These are phyloP conservation scores for Oligia strigilis DNA, from an alignment of 2,888 invertebrate species.

Conservation along the genomic window DNA sequence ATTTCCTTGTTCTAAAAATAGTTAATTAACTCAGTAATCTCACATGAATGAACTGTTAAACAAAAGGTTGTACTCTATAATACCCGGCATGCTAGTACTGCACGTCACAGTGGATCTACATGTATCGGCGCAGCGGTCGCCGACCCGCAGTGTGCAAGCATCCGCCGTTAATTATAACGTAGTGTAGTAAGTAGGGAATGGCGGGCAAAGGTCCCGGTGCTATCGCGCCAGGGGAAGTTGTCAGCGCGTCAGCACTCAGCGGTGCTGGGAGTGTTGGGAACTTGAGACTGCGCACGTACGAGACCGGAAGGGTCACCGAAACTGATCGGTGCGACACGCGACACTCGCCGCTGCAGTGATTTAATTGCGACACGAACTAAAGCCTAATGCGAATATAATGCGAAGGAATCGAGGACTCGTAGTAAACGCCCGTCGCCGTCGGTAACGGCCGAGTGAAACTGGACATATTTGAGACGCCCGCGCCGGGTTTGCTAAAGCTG, in stretches of 20 bases:
- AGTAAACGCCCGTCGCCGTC: not conserved
- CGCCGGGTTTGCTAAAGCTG: slow-evolving; percentile 19
- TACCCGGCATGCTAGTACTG: not conserved
- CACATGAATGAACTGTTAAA: not conserved
- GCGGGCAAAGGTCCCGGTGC: slow-evolving; percentile 25
- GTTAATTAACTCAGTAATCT: not conserved
- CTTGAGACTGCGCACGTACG: not conserved
- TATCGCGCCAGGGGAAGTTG: slow-evolving; percentile 16
- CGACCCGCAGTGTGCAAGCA: slow-evolving; percentile 31
- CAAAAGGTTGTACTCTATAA: too few relatives aligned
- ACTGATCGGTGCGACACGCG: not conserved
- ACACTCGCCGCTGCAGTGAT: not conserved
- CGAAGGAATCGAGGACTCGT: not conserved
- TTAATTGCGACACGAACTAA: slow-evolving; percentile 6
- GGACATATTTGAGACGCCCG: not conserved
- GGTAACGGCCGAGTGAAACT: slow-evolving; percentile 9
- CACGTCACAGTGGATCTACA: not conserved
- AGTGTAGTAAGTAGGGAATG: slow-evolving; percentile 5
- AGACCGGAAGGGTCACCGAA: not conserved
- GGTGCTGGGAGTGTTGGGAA: too few relatives aligned
- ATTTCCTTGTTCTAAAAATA: slow-evolving; percentile 12
- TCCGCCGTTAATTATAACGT: slow-evolving; percentile 30
- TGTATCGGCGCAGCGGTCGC: not conserved
- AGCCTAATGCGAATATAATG: slow-evolving; percentile 46
- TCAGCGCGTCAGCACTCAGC: slow-evolving; percentile 1